phyloP scores from a whole-genome alignment of 2,113 vertebrate genomes.

The Oreochromis aureus region DNA sequence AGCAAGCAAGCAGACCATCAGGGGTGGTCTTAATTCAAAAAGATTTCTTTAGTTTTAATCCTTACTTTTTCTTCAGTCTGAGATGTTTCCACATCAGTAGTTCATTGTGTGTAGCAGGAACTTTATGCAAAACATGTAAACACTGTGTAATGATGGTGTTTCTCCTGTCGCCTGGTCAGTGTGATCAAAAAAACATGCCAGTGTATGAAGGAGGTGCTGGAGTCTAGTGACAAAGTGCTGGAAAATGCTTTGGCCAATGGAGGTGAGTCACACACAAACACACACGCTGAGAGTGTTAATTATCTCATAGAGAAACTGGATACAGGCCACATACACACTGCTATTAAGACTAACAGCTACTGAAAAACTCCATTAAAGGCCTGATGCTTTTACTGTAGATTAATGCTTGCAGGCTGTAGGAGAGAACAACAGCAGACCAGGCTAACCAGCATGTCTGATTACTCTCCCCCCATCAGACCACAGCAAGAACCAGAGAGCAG shows the following conservation, averaged over 20 bases:
- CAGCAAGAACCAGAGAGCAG: constrained; percentile 21
- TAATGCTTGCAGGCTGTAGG: not conserved
- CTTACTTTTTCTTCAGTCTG: not conserved
- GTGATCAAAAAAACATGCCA: constrained; percentile 85
- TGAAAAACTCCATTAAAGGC: not conserved
- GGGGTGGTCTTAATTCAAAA: not conserved
- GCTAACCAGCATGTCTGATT: constrained; percentile 3
- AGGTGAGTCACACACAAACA: constrained; percentile 73
- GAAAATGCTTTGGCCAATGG: constrained; percentile 85
- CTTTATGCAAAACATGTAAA: not conserved
- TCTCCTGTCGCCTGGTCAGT: constrained; percentile 55
- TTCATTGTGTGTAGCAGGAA: not conserved
- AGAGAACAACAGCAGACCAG: not conserved
- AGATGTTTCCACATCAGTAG: not conserved
- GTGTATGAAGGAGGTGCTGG: constrained; percentile 87
- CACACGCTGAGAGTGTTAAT: not conserved
- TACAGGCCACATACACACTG: not conserved
- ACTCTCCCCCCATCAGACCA: constrained; percentile 41
- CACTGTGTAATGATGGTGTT: not conserved
- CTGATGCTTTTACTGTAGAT: not conserved
- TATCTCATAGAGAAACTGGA: constrained; percentile 12
- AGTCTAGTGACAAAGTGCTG: constrained; percentile 82
- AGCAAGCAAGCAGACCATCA: not conserved
- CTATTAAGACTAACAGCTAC: not conserved
- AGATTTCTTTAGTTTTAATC: not conserved